Base-by-base conservation (phyloP, 2,888 invertebrate species). In the Nomada flava region DNA sequence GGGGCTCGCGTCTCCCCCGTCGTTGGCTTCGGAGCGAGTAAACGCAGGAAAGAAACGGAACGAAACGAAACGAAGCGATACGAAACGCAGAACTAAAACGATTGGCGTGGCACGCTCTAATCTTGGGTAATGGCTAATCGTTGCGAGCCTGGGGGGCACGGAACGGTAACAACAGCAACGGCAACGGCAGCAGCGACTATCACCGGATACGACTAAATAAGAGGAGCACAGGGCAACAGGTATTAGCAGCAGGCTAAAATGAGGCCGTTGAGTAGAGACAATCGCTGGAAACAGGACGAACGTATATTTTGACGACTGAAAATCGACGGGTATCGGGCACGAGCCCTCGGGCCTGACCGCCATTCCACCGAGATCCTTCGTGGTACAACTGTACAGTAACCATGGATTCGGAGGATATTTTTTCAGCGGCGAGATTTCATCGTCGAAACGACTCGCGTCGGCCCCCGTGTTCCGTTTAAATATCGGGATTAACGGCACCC, bases 261-360 rank as follows among this genome's bases (percentile, higher is more conserved):
- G 70, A 79, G 81, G 75, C 75, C 13, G 47, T 52, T 9, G 76
- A 57, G 69, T 77, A 83, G 84, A 77, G 85, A 83, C 77, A 85
- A 83, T 78, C 79, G 83, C 74, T 86, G 79, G 87, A 85, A 87
- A 86, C 84, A 81, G 86, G 87, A 91, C 90, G 90, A 91, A 92
- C 92, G 92, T 93, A 93, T 93, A 93, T 93, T 93, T 93, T 92
- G 92, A 93, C 93, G 91, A 93, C 91, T 92, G 90, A 68, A 91
- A 91, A 92, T 91, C 89, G 90, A 81, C 82, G 87, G 89, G 88
- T 91, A 90, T 90, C 86, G 88, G 67, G 69, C 36, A 52, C 63
- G 47, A 60, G 70, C 77, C 88, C 86, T 60, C 75, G 60, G 13
- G 68, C 67, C 60, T 29, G 53, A 29, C 29, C 59, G 15, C 53